These are phyloP conservation scores for Anguilla anguilla DNA, from an alignment of 2,797 vertebrate species.

Conservation along the genomic window DNA sequence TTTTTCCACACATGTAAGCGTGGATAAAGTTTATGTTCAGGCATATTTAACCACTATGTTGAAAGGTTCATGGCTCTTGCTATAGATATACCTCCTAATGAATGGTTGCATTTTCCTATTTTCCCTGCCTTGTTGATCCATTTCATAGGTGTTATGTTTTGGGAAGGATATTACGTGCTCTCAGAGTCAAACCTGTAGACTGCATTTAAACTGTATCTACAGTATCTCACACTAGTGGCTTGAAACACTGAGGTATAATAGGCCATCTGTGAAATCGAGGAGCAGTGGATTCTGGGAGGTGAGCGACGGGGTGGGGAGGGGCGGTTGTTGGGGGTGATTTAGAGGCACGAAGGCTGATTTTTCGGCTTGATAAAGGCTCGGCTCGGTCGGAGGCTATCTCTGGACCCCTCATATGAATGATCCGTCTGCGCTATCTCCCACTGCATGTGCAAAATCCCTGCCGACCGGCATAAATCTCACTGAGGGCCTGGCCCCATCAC, in stretches of 20 bases:
- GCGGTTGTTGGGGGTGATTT: background rate
- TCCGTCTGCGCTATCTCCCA: background rate
- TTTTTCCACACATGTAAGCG: background rate
- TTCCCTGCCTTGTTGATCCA: background rate
- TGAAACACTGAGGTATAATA: background rate
- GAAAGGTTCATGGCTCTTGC: background rate
- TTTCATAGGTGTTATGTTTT: background rate
- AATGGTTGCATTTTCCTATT: background rate
- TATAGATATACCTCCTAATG: background rate
- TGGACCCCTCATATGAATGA: background rate
- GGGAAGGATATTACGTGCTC: background rate
- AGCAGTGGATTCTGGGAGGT: background rate
- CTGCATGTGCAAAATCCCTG: background rate
- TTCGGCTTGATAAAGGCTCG: background rate
- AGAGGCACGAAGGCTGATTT: background rate
- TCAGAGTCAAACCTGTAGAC: background rate
- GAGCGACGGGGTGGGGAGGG: background rate
- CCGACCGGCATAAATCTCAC: background rate
- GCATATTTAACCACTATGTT: background rate
- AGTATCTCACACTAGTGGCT: background rate
- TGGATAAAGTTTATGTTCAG: background rate
- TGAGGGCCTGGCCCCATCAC: background rate
- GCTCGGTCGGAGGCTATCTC: background rate
- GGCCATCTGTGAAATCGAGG: background rate
- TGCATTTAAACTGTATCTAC: background rate